Evolutionary conservation across 2,888 invertebrate genomes (phyloP), one percentile per base, ranked within the genome.

Genomic region (Idaea straminata): DNA sequence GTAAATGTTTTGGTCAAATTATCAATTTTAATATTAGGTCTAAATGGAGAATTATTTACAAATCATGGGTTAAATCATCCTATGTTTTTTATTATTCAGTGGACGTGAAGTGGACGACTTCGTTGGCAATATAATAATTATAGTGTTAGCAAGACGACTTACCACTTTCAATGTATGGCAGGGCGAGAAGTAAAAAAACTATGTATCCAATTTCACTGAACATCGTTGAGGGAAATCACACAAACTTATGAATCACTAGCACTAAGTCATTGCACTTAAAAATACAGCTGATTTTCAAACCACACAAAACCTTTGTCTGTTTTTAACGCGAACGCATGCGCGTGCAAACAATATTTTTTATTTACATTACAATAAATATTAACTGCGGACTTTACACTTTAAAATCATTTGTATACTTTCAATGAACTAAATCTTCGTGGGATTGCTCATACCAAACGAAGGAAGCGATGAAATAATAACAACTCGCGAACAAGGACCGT

Each of bases 141-240:
- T 66, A 66, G 25, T 25, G 25, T 25, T 25, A 25, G 25, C 25
- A 25, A 25, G 25, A 25, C 25, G 25, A 94, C 95, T 95, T 83
- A 95, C 95, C 95, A 91, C 95, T 95, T 91, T 95, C 95, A 85
- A 95, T 95, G 88, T 94, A 94, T 79, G 95, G 95, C 83, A 95
- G 93, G 84, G 95, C 93, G 83, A 95, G 93, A 84, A 95, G 93
- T 88, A 95, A 92, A 91, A 95, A 95, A 83, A 94, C 92, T 88
- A 94, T 94, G 90, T 95, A 95, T 93, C 94, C 94, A 92, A 93
- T 94, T 92, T 94, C 94, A 93, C 93, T 94, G 83, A 94, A 93
- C 94, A 94, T 94, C 93, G 93, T 93, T 84, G 87, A 87, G 87
- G 81, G 76, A 83, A 86, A 79, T 84, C 87, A 87, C 86, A 87